Percentiles rank a stretch among this genome's conserved stretches.
Conservation (phyloP, 1,140 invertebrate species). For the Vanessa tameamea region DNA sequence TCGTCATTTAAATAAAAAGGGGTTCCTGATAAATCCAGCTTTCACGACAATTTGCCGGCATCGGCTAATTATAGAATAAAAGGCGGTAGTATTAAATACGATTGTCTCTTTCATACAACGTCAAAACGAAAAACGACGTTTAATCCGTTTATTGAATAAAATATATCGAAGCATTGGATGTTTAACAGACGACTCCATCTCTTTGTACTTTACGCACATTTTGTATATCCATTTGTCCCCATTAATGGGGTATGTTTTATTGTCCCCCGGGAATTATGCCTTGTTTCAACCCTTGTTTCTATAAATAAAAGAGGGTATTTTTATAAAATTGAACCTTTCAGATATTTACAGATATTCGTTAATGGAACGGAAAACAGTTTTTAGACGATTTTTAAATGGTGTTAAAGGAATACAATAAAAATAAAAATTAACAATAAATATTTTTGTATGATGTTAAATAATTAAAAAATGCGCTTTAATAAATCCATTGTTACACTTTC, state of each 20-base stretch:
- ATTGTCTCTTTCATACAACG: not conserved
- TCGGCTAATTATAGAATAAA: too few species aligned
- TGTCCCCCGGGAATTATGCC: conserved; percentile 23
- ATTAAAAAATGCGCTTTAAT: too few species aligned
- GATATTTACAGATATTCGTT: conserved; percentile 20
- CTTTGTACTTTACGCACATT: conserved; percentile 14
- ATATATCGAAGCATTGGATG: not conserved
- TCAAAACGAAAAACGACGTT: not conserved
- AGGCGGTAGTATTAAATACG: too few species aligned
- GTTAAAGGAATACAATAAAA: too few species aligned
- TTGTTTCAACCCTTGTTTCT: conserved; percentile 34
- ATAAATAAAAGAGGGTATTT: conserved; percentile 27
- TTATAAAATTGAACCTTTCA: conserved; percentile 34
- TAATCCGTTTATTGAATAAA: conserved; percentile 1
- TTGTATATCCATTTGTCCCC: conserved; percentile 31
- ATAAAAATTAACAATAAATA: too few species aligned
- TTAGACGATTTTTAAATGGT: too few species aligned
- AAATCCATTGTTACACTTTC: too few species aligned
- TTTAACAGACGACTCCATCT: not conserved
- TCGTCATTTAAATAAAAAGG: too few species aligned
- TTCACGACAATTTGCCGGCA: too few species aligned
- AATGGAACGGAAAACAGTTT: conserved; percentile 8
- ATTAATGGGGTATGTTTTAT: conserved; percentile 33
- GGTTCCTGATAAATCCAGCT: too few species aligned
- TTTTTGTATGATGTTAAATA: too few species aligned